phyloP scores from a whole-genome alignment of 2,888 invertebrate species.

The Acleris emargana region DNA sequence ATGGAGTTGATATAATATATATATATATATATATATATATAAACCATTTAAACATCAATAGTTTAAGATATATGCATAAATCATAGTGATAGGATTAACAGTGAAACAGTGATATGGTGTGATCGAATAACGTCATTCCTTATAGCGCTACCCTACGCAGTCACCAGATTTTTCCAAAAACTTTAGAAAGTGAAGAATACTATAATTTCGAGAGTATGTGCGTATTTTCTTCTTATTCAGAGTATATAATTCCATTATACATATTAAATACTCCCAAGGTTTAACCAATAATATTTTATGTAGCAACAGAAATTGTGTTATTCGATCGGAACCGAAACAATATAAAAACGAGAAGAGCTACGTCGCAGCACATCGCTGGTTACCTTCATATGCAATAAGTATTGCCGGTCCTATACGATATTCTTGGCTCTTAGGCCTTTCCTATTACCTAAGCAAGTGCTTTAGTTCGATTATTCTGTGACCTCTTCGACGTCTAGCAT shows the following conservation, averaged over 20 bases:
- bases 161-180: too few species aligned
- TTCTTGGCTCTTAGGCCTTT: conserved; percentile 35
- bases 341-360: conserved; percentile 48
- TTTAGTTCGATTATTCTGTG: not conserved
- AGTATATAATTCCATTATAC: not conserved
- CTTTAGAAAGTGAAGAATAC: too few species aligned
- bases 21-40: conserved; percentile 48
- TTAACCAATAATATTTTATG: conserved; percentile 37
- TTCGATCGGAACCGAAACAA: conserved; percentile 61
- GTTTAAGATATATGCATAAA: conserved; percentile 64
- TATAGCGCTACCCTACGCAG: too few species aligned
- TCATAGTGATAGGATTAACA: conserved; percentile 62
- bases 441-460: not conserved
- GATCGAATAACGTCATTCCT: conserved; percentile 67
- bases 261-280: not conserved
- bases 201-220: too few species aligned
- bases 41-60: conserved; percentile 60
- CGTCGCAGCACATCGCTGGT: conserved; percentile 52
- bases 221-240: too few species aligned
- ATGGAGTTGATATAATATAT: conserved; percentile 71
- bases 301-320: conserved; percentile 57
- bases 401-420: conserved; percentile 55
- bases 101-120: conserved; percentile 55
- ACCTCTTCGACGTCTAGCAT: not conserved
- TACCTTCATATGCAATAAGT: conserved; percentile 55